Evolutionary conservation across 2,888 invertebrate species (phyloP).

Genomic region (Brachyptera risi): DNA sequence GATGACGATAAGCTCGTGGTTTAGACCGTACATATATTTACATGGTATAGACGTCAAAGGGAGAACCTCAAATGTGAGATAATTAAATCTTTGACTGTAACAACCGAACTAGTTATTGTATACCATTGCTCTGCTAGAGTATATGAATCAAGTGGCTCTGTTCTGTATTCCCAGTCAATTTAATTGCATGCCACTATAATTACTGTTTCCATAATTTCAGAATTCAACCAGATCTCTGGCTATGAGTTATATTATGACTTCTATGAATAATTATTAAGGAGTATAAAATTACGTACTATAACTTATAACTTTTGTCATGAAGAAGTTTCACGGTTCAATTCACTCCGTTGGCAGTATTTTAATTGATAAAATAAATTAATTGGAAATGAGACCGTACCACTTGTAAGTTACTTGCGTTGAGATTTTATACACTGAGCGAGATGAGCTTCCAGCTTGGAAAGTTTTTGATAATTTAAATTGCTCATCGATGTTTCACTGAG

Average conservation of each 20-base stretch:
- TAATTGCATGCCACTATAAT: neutral
- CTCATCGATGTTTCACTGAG: neutral
- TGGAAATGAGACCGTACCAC: constrained; percentile 3
- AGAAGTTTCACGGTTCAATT: neutral
- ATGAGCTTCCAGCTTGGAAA: no score
- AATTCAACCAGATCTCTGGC: neutral
- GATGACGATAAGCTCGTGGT: constrained; percentile 6
- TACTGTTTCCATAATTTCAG: neutral
- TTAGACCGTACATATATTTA: constrained; percentile 10
- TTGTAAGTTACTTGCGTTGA: no score
- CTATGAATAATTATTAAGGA: constrained; percentile 1
- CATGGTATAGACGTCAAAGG: constrained; percentile 5
- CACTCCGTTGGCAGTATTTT: constrained; percentile 1
- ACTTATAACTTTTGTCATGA: neutral
- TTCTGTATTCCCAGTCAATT: constrained; percentile 3
- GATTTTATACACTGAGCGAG: no score
- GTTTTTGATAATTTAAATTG: no score
- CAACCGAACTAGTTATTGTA: neutral
- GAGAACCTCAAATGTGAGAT: neutral
- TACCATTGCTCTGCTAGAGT: neutral
- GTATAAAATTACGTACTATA: neutral
- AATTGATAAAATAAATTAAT: constrained; percentile 14
- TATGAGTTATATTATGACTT: neutral
- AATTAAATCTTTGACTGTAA: constrained; percentile 11
- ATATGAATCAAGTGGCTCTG: no score